These are phyloP conservation scores for Cephalopterus ornatus DNA, from an alignment of 2,113 vertebrate genomes.

Conservation along the genomic window DNA sequence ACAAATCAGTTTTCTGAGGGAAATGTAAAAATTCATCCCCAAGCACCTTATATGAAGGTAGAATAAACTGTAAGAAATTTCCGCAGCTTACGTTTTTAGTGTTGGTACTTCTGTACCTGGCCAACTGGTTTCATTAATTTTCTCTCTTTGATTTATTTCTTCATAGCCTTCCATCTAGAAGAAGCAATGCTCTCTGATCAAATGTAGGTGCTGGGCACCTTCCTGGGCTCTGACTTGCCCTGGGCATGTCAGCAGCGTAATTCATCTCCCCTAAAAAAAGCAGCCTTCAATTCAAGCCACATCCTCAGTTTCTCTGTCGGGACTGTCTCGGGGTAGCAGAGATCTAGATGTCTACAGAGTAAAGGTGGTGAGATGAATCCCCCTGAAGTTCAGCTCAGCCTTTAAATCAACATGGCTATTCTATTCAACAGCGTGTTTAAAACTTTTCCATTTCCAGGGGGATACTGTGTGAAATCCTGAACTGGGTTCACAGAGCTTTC, in stretches of 20 bases:
- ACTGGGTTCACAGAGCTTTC: neutral
- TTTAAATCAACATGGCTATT: neutral
- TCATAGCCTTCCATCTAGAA: neutral
- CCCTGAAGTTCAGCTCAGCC: neutral
- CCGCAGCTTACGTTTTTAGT: neutral
- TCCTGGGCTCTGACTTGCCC: neutral
- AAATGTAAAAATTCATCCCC: neutral
- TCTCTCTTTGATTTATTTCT: neutral
- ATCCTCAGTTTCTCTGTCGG: neutral
- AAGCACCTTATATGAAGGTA: neutral
- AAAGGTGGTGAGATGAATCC: neutral
- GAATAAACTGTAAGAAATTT: neutral
- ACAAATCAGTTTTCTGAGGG: neutral
- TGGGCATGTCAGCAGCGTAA: accelerated
- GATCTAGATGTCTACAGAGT: neutral
- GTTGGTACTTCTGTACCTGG: neutral
- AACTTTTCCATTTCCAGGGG: neutral
- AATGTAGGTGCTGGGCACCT: neutral
- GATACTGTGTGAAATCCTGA: neutral
- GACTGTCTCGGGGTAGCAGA: neutral
- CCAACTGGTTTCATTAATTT: neutral
- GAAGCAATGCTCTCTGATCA: neutral
- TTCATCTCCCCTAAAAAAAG: neutral
- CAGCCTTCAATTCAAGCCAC: neutral
- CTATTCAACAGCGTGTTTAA: neutral